Evolutionary conservation across 2,888 invertebrate species (phyloP).

Genomic region (Thysanoteuthis rhombus): DNA sequence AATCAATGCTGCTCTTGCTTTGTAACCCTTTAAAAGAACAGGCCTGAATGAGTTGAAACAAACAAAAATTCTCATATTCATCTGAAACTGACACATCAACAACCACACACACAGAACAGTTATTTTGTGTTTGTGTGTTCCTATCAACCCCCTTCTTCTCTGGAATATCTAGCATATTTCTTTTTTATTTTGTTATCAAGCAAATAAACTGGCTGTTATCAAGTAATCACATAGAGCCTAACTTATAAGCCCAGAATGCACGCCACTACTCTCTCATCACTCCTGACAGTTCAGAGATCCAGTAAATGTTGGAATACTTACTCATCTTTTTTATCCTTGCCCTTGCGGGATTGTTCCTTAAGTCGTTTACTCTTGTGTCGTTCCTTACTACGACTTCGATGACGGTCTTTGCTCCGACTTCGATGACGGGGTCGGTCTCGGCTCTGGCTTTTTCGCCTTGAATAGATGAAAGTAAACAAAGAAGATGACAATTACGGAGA

Average conservation of each 20-base stretch:
- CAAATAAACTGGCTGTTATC: neutral
- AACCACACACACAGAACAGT: too few relatives aligned
- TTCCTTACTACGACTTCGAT: slow-evolving; percentile 44
- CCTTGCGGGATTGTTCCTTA: slow-evolving; percentile 34
- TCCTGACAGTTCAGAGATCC: neutral
- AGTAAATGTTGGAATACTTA: neutral
- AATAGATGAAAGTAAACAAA: neutral
- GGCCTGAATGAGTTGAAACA: too few relatives aligned
- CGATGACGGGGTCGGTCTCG: neutral
- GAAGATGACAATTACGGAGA: too few relatives aligned
- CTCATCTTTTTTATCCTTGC: slow-evolving; percentile 32
- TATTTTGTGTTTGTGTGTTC: too few relatives aligned
- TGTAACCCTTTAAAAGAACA: too few relatives aligned
- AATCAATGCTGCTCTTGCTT: too few relatives aligned
- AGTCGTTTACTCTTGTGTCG: slow-evolving; percentile 43
- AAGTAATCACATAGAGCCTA: neutral
- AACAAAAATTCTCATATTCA: too few relatives aligned
- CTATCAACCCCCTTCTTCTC: too few relatives aligned
- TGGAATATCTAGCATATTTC: too few relatives aligned
- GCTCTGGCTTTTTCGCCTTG: neutral
- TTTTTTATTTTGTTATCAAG: neutral
- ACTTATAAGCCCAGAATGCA: neutral
- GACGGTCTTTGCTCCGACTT: slow-evolving; percentile 38
- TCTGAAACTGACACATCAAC: too few relatives aligned
- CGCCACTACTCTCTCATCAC: slow-evolving; percentile 39